These are phyloP conservation scores for Lagopus muta DNA, from an alignment of 2,113 vertebrate species.

Conservation along the genomic window DNA sequence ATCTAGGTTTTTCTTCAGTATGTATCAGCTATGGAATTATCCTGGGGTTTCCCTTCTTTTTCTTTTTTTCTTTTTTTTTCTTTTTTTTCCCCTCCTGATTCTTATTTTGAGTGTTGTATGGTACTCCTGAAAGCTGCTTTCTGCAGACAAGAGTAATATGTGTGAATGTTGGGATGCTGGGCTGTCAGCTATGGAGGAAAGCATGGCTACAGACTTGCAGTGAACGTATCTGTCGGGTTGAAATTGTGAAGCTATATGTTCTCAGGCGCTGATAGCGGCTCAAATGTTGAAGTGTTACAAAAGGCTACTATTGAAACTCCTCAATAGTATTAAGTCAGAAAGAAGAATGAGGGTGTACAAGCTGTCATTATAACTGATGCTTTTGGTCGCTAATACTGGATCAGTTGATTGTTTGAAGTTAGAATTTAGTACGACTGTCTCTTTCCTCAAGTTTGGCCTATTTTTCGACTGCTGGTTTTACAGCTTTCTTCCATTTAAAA, in stretches of 20 bases:
- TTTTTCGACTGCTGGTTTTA: neutral
- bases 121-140: neutral
- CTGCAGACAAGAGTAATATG: neutral
- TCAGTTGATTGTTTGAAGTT: neutral
- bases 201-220: neutral
- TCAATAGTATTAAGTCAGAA: neutral
- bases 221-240: rapidly evolving
- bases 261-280: neutral
- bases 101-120: neutral
- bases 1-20: rapidly evolving
- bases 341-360: neutral
- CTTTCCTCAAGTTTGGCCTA: neutral
- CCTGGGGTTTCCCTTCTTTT: neutral
- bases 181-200: neutral
- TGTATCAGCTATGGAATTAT: neutral
- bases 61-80: neutral
- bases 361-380: neutral
- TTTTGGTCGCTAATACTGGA: neutral
- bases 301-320: neutral
- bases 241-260: neutral
- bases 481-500: neutral
- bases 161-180: neutral
- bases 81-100: neutral
- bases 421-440: neutral
- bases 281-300: neutral